Evolutionary conservation across 2,113 vertebrate genomes (phyloP).

Genomic region (Sinocyclocheilus maitianheensis): DNA sequence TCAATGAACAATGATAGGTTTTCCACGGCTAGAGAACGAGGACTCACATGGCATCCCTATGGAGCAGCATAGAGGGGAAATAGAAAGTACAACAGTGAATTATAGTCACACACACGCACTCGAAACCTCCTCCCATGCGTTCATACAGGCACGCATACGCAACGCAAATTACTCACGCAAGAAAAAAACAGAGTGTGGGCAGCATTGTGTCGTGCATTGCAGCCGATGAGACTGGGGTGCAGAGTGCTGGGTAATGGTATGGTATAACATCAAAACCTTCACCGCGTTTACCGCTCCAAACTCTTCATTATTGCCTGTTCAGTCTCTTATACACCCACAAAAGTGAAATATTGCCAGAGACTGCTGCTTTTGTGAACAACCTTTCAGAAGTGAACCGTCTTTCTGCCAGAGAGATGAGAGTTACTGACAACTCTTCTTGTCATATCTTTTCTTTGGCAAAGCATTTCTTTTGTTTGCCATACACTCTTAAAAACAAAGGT

Average conservation of each 20-base stretch:
- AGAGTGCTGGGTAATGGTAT: slow-evolving; percentile 37
- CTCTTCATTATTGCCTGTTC: slow-evolving; percentile 16
- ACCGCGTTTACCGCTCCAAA: slow-evolving; percentile 45
- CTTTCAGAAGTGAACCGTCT: slow-evolving; percentile 1
- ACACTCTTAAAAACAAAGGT: slow-evolving; percentile 1
- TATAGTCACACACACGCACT: slow-evolving; percentile 71
- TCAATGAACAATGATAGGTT: slow-evolving; percentile 72
- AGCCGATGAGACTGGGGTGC: slow-evolving; percentile 42
- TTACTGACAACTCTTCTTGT: not conserved
- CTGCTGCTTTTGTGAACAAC: slow-evolving; percentile 2
- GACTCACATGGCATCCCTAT: slow-evolving; percentile 95
- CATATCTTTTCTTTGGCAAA: slow-evolving; percentile 18
- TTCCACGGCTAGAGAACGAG: slow-evolving; percentile 75
- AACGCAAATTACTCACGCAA: slow-evolving; percentile 45
- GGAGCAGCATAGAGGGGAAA: slow-evolving; percentile 87
- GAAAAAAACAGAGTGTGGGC: slow-evolving; percentile 35
- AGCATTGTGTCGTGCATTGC: slow-evolving; percentile 46
- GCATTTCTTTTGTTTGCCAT: not conserved
- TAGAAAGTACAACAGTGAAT: slow-evolving; percentile 83
- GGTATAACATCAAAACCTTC: slow-evolving; percentile 41
- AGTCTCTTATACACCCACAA: slow-evolving; percentile 6
- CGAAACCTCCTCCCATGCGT: slow-evolving; percentile 21
- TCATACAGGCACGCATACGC: slow-evolving; percentile 58
- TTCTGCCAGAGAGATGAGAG: slow-evolving; percentile 6
- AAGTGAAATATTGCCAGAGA: slow-evolving; percentile 14